These are phyloP conservation scores for Leucania comma DNA, from an alignment of 2,888 invertebrate genomes.

Conservation along the genomic window DNA sequence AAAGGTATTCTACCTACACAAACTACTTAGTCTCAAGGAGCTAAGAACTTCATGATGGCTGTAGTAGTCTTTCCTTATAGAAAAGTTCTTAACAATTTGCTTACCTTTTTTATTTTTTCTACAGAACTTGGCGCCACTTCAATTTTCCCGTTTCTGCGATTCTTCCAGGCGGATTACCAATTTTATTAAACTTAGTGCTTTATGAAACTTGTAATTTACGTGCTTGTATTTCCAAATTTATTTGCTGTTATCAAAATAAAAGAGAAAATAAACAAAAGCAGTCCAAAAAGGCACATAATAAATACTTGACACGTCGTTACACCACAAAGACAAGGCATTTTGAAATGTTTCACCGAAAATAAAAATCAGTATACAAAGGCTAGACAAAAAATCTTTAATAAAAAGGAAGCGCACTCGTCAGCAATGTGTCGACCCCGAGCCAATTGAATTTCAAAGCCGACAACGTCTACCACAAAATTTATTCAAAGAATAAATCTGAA, in stretches of 20 bases:
- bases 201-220: not conserved
- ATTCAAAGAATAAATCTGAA: constrained; percentile 91
- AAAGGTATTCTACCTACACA: not conserved
- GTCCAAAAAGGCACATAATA: constrained; percentile 30
- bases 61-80: not conserved
- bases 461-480: constrained; percentile 90
- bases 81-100: constrained; percentile 6
- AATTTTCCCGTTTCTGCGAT: not conserved
- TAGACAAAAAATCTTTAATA: constrained; percentile 76
- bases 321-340: constrained; percentile 54
- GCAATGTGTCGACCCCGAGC: constrained; percentile 88
- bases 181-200: not conserved
- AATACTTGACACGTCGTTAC: constrained; percentile 54
- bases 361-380: constrained; percentile 71
- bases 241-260: not conserved
- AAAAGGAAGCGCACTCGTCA: constrained; percentile 85
- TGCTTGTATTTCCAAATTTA: not conserved
- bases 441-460: constrained; percentile 91
- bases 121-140: not conserved
- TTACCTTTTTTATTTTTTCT: not conserved
- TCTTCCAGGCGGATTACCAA: not conserved
- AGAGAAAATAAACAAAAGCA: constrained; percentile 17
- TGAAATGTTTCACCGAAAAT: constrained; percentile 63
- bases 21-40: not conserved
- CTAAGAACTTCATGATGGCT: not conserved